Evolutionary conservation across 2,888 invertebrate genomes (phyloP).

Genomic region (Ochropacha duplaris): DNA sequence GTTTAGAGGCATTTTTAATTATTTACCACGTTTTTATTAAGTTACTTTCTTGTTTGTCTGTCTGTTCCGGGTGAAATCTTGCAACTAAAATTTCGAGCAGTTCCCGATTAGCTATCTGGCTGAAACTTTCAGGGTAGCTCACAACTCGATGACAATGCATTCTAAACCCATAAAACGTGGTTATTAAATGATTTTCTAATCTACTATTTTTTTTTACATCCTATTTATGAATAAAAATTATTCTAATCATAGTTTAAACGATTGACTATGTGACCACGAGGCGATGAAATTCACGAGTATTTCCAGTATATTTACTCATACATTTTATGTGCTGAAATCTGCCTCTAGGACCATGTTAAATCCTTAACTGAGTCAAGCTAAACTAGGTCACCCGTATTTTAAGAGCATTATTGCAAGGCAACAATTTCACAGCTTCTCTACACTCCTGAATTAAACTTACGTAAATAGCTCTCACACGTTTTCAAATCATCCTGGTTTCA

Average conservation of each 20-base stretch:
- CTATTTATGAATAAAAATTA: not conserved
- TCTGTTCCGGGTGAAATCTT: too few species aligned
- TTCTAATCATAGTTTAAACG: not conserved
- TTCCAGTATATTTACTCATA: not conserved
- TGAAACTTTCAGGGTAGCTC: too few species aligned
- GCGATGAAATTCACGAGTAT: not conserved
- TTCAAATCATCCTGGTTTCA: conserved; percentile 6
- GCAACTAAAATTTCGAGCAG: too few species aligned
- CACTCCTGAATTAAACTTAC: not conserved
- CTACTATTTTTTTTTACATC: not conserved
- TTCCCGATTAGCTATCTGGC: too few species aligned
- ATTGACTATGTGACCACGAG: not conserved
- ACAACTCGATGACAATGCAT: too few species aligned
- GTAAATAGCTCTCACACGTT: not conserved
- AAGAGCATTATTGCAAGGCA: not conserved
- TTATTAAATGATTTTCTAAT: too few species aligned
- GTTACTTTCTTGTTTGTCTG: too few species aligned
- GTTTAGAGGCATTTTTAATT: too few species aligned
- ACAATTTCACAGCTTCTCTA: not conserved
- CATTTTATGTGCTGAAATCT: not conserved
- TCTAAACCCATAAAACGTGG: too few species aligned
- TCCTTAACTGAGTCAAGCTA: not conserved
- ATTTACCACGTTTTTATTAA: too few species aligned
- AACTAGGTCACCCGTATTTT: not conserved
- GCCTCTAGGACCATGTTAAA: not conserved